A percentile compares a stretch with the other conserved stretches of the same genome.
Evolutionary conservation across 2,113 vertebrate species (phyloP).

Genomic region (Hippolais icterina): DNA sequence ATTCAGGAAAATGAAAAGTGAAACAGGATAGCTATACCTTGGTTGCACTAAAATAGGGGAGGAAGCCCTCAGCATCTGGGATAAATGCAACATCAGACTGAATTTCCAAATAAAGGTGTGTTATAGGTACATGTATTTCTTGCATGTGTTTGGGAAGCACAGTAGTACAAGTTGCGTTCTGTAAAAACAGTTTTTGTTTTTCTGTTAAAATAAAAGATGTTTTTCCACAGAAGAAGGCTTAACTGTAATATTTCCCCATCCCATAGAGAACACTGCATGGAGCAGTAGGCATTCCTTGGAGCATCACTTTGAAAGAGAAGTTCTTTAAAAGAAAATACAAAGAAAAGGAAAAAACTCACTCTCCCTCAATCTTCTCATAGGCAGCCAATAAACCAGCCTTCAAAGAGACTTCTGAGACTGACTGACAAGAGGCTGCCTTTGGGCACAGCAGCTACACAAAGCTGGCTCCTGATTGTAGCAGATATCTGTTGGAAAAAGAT

Average conservation of each 20-base stretch:
- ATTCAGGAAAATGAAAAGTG: background rate
- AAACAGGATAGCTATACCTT: background rate
- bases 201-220: background rate
- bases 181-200: background rate
- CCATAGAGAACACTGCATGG: background rate
- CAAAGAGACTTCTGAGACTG: constrained; percentile 21
- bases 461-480: background rate
- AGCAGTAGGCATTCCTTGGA: background rate
- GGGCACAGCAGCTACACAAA: background rate
- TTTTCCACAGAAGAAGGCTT: background rate
- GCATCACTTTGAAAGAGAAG: background rate
- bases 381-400: background rate
- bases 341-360: background rate
- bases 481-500: background rate
- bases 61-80: background rate
- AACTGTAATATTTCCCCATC: background rate
- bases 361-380: background rate
- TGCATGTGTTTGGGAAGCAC: background rate
- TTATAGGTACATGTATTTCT: background rate
- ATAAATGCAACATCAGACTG: background rate
- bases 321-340: constrained; percentile 2
- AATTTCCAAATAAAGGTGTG: background rate
- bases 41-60: background rate
- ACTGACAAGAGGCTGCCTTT: background rate
- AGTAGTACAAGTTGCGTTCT: background rate